phyloP scores from a whole-genome alignment of 2,888 invertebrate genomes.

The Lamellibrachia columna region DNA sequence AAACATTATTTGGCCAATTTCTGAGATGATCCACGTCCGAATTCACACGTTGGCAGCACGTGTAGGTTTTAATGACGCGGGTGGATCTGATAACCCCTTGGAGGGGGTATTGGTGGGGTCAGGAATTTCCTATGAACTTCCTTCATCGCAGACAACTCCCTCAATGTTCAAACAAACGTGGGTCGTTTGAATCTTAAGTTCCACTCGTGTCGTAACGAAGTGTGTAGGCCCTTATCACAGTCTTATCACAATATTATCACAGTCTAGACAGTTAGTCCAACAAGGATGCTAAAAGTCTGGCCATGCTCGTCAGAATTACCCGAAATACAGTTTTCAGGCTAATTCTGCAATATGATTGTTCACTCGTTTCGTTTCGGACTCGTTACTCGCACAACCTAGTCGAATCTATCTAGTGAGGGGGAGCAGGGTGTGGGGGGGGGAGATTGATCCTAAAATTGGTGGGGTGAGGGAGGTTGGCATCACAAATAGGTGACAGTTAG shows the following conservation, averaged over 20 bases:
- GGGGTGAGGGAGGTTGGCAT: no score
- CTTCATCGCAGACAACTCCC: background rate
- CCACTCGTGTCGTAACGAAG: background rate
- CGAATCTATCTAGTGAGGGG: no score
- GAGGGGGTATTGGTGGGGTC: background rate
- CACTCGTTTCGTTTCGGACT: no score
- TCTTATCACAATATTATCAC: no score
- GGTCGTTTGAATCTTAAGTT: background rate
- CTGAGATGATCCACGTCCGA: background rate
- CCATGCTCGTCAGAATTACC: background rate
- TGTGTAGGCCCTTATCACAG: no score
- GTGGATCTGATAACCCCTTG: background rate
- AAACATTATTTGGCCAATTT: background rate
- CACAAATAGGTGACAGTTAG: no score
- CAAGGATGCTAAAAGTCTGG: background rate
- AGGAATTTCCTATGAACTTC: background rate
- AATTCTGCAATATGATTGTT: background rate
- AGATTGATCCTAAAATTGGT: no score
- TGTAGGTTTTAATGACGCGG: background rate
- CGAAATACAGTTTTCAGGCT: background rate
- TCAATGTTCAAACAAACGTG: slow-evolving; percentile 1
- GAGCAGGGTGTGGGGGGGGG: no score
- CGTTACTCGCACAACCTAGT: no score
- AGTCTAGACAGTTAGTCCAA: background rate
- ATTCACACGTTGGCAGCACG: background rate